These are phyloP conservation scores for Gymnothorax javanicus DNA, from an alignment of 2,797 vertebrate genomes.

Conservation along the genomic window DNA sequence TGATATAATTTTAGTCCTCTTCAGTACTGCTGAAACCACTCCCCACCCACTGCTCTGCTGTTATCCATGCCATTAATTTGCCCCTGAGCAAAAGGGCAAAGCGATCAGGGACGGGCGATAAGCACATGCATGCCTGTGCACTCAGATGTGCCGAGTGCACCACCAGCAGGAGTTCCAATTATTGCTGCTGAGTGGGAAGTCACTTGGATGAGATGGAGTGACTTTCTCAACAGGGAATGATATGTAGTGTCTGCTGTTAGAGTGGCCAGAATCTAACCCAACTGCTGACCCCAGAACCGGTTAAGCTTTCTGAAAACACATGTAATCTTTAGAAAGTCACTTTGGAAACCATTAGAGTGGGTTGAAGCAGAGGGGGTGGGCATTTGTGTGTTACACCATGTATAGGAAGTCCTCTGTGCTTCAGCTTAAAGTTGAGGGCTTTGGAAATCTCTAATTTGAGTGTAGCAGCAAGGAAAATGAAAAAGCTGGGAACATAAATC, in stretches of 20 bases:
- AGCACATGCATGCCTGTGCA: not conserved
- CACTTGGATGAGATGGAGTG: not conserved
- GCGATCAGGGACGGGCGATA: not conserved
- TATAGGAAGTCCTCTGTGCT: not conserved
- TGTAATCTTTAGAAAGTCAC: not conserved
- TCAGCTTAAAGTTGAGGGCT: not conserved
- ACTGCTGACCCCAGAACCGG: not conserved
- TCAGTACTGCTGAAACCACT: not conserved
- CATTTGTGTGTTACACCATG: not conserved
- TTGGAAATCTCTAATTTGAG: not conserved
- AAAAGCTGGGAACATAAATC: not conserved
- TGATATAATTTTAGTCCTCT: not conserved
- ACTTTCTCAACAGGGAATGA: not conserved
- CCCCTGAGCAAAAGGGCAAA: not conserved
- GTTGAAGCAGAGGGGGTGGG: not conserved
- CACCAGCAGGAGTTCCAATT: not conserved
- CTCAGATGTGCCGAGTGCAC: constrained; percentile 10
- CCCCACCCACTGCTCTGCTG: not conserved
- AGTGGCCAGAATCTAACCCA: not conserved
- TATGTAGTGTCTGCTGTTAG: not conserved
- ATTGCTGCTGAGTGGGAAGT: not conserved
- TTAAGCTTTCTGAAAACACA: not conserved
- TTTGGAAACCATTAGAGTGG: not conserved
- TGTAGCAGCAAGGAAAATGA: not conserved
- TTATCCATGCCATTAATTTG: not conserved